phyloP scores from a whole-genome alignment of 2,113 vertebrate species.

The Emydura subglobosa region DNA sequence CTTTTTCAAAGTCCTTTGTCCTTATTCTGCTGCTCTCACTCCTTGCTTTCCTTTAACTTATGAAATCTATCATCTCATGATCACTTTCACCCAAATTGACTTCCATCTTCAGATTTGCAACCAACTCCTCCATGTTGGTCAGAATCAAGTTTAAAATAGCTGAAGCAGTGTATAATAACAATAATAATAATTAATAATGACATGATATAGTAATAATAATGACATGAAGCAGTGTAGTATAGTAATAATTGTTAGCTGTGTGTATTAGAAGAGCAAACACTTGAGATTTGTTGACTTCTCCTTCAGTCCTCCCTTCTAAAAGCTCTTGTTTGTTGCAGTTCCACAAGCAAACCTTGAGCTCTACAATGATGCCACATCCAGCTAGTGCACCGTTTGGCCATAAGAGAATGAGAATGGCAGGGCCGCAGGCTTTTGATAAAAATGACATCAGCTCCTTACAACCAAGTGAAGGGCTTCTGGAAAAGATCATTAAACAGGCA shows the following conservation, averaged over 20 bases:
- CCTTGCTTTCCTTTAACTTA: too few species aligned
- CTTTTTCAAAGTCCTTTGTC: too few species aligned
- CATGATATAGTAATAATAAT: too few species aligned
- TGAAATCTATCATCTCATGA: too few species aligned
- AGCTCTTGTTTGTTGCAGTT: constrained; percentile 83
- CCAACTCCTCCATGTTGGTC: too few species aligned
- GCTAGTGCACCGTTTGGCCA: constrained; percentile 94
- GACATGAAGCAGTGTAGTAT: background rate
- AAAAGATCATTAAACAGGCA: constrained; percentile 98
- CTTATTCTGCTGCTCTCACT: too few species aligned
- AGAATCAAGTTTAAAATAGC: too few species aligned
- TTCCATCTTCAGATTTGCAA: too few species aligned
- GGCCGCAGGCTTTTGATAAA: constrained; percentile 94
- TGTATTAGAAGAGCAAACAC: background rate
- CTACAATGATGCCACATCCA: constrained; percentile 93
- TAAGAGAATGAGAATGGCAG: constrained; percentile 92
- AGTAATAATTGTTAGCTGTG: background rate
- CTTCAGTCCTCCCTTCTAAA: background rate
- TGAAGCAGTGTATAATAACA: too few species aligned
- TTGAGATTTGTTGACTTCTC: fast-evolving
- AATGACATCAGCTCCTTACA: constrained; percentile 90
- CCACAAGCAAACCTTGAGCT: constrained; percentile 96
- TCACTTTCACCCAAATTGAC: too few species aligned
- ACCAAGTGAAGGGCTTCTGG: constrained; percentile 93
- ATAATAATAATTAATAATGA: too few species aligned